Percentiles rank a stretch among this genome's conserved stretches.
Conservation (phyloP, 1,140 invertebrate genomes). For the Heliconius himera region DNA sequence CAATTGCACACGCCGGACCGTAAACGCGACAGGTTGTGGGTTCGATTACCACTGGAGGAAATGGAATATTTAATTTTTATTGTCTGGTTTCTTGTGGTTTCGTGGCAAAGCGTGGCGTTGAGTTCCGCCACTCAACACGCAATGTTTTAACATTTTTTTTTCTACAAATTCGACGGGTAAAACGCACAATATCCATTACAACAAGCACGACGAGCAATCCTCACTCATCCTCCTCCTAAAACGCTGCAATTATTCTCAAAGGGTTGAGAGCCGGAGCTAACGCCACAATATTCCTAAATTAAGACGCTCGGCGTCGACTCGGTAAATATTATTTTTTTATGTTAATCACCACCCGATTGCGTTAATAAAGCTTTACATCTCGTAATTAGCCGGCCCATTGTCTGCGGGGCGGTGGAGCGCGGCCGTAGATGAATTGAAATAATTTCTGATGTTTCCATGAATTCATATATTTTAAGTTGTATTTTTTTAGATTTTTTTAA, state of each 20-base stretch:
- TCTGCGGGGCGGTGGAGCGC: slow-evolving; percentile 57
- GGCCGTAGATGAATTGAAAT: slow-evolving; percentile 61
- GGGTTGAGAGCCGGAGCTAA: slow-evolving; percentile 71
- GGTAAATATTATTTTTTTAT: slow-evolving; percentile 82
- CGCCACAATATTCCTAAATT: slow-evolving; percentile 79
- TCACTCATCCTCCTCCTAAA: slow-evolving; percentile 71
- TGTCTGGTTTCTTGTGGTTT: too few relatives aligned
- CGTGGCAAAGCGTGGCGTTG: too few relatives aligned
- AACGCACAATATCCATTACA: slow-evolving; percentile 65
- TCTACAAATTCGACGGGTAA: slow-evolving; percentile 41
- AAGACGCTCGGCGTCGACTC: slow-evolving; percentile 59
- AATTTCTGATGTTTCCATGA: slow-evolving; percentile 47
- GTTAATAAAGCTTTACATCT: slow-evolving; percentile 81
- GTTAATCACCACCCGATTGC: slow-evolving; percentile 78
- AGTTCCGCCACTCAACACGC: too few relatives aligned
- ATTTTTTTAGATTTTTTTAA: neutral
- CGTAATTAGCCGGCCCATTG: slow-evolving; percentile 77
- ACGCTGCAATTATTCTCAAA: slow-evolving; percentile 78
- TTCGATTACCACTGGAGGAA: too few relatives aligned
- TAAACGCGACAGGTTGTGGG: too few relatives aligned
- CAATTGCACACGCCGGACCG: too few relatives aligned
- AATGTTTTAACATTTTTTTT: neutral
- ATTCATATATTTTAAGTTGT: slow-evolving; percentile 12
- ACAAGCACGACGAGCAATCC: slow-evolving; percentile 74
- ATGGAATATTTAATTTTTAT: too few relatives aligned